Base-by-base conservation (phyloP, 2,797 vertebrate genomes). In the Lepus townsendii region DNA sequence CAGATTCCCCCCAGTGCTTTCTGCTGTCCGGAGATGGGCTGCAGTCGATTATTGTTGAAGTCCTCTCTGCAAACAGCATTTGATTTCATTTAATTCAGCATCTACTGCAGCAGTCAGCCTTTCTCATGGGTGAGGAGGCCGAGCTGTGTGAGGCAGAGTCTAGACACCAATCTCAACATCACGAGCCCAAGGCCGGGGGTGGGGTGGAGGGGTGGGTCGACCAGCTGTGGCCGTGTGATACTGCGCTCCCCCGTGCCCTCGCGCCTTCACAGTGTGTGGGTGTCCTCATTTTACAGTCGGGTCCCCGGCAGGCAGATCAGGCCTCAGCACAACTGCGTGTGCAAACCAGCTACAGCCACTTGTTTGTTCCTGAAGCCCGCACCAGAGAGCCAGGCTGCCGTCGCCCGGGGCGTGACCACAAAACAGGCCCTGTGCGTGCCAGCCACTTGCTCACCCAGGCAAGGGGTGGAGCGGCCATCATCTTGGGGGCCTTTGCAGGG, bases 21-120 rank as follows among this genome's bases (percentile, higher is more conserved):
- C 35, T 83, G 77, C 90, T 96, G 80, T 95, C 75, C 94, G 91
- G 93, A 95, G 80, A 57, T 72, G 83, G 32, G 71, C 78, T 66
- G 78, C 80, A 62, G 83, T 60, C 26, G 16, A 65, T 68, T 79
- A 60, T 24, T 78, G 84, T 63, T 60, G 63, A 90, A 93, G 50
- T 87, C 69, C 77, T 95, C 88, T 78, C 73, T 57, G 54, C 22
- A 71, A 88, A 57, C 12, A 72, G 94, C 63, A 76, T 88, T 79
- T 78, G 77, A 82, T 71, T 88, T 57, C 62, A 83, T 90, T 93
- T 69, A 83, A 79, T 83, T 89, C 80, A 87, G 12, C 93, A 80
- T 76, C 69, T 62, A 75, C 86, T 65, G 57, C 35, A 20, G n/a
- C 5, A 32, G 73, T 84, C 52, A 16, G 63, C 90, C 57, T 71